Percentiles rank a stretch among this genome's conserved stretches.
phyloP scores from a whole-genome alignment of 2,113 vertebrate species.

The Crotalus tigris region DNA sequence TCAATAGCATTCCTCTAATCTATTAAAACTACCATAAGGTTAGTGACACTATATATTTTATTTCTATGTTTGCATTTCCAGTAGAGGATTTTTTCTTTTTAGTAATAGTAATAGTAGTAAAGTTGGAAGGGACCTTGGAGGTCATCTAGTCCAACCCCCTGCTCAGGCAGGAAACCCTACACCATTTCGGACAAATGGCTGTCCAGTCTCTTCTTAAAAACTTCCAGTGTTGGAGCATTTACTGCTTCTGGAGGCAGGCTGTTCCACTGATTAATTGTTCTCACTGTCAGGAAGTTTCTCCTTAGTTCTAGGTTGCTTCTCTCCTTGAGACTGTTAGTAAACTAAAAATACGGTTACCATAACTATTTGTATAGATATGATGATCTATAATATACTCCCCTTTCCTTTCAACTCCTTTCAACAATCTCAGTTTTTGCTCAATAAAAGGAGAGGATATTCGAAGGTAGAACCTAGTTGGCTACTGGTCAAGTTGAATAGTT shows the following conservation, averaged over 20 bases:
- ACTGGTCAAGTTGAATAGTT: background rate
- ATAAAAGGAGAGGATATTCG: background rate
- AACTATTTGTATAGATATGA: background rate
- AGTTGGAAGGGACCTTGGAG: too few relatives aligned
- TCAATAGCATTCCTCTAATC: background rate
- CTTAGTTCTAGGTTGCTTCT: too few relatives aligned
- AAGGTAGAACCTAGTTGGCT: background rate
- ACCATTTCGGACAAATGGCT: too few relatives aligned
- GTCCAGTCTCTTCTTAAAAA: too few relatives aligned
- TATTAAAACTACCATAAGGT: background rate
- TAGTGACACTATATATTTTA: background rate
- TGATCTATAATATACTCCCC: background rate
- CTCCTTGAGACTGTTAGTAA: background rate
- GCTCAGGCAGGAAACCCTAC: too few relatives aligned
- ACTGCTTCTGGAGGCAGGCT: too few relatives aligned
- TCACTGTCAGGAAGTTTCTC: too few relatives aligned
- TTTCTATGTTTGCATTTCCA: background rate
- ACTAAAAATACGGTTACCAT: background rate
- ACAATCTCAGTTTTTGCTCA: background rate
- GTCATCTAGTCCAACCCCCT: too few relatives aligned
- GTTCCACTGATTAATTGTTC: too few relatives aligned
- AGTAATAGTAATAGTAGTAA: background rate
- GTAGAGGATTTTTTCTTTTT: background rate
- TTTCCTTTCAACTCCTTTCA: background rate
- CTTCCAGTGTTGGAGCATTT: too few relatives aligned